These are phyloP conservation scores for Phyllostomus discolor DNA, from an alignment of 2,113 vertebrate genomes.

Conservation along the genomic window DNA sequence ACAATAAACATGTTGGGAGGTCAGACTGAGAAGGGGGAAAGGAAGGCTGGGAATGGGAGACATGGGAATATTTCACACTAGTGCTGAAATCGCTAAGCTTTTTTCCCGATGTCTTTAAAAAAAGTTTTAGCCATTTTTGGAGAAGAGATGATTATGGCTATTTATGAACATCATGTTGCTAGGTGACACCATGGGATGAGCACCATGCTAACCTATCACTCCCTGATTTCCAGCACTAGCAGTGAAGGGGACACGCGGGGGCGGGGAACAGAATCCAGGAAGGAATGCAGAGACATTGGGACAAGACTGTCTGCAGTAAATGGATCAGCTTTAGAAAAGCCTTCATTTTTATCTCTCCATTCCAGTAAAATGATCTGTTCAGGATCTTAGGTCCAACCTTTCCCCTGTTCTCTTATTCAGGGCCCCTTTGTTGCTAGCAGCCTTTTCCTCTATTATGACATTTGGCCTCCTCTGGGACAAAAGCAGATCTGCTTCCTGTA, in stretches of 20 bases:
- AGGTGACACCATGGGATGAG: constrained; percentile 78
- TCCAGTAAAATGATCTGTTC: constrained; percentile 56
- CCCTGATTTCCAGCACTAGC: constrained; percentile 74
- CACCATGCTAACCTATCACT: constrained; percentile 71
- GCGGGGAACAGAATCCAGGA: neutral
- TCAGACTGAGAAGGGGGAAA: constrained; percentile 56
- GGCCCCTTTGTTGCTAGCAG: constrained; percentile 47
- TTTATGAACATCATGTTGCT: constrained; percentile 82
- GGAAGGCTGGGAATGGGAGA: constrained; percentile 49
- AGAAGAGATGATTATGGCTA: constrained; percentile 76
- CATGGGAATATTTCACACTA: constrained; percentile 53
- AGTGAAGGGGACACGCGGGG: constrained; percentile 1
- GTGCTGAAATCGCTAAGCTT: constrained; percentile 62
- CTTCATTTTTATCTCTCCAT: neutral
- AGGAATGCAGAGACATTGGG: neutral
- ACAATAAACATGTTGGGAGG: constrained; percentile 60
- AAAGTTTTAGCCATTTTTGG: constrained; percentile 70
- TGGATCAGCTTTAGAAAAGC: constrained; percentile 30
- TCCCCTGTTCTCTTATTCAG: constrained; percentile 2
- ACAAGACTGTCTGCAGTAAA: neutral
- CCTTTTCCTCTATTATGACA: constrained; percentile 56
- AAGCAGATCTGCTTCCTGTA: constrained; percentile 69
- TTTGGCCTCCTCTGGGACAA: constrained; percentile 71
- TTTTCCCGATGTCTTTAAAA: constrained; percentile 70
- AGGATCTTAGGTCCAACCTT: constrained; percentile 47